Base-by-base conservation (phyloP, 2,113 vertebrate genomes). In the Corythoichthys haematopterus region DNA sequence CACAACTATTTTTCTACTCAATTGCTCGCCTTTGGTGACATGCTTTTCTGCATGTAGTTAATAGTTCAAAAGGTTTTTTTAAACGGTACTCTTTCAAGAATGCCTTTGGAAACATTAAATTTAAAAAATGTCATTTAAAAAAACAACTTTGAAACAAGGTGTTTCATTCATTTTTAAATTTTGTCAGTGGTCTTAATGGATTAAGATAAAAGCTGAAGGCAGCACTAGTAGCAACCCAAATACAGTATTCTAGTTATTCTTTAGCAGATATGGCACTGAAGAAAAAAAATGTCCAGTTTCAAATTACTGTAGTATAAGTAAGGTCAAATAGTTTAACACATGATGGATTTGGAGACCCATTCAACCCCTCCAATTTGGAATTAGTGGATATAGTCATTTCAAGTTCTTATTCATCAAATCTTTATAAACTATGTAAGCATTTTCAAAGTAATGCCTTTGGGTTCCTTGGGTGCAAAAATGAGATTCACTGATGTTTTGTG, bases 1-100 rank as follows among this genome's bases (percentile, higher is more conserved):
- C 73, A 80, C 70, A 64, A 68, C 66, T 40, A 36, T 14, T 61
- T 59, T 69, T 72, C 43, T 13, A 40, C 58, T 72, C 59, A 59
- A 15, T 61, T 66, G 63, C 48, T 65, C 50, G 16, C 15, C 53
- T 68, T 77, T 69, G 60, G 68, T 68, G 15, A 35, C 64, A 3
- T 65, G 47, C 48, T 13, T 65, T 36, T 11, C 10, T 51, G 46
- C 3, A 11, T 74, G 74, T 70, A 38, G 69, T n/a, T 66, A 65
- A 48, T 64, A 47, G 66, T 66, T 77, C 63, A 77, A 13, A 77
- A 70, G 13, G 16, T 69, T 68, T 61, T 14, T 40, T 46, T 62
- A 62, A 61, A 43, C 38, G 7, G 6, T 36, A 36, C 2, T 40
- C 8, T 65, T 66, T 66, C 55, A 52, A 15, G 8, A 56, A 10